Base-by-base conservation (phyloP, 2,113 vertebrate genomes). In the Gymnocephalus cernua region DNA sequence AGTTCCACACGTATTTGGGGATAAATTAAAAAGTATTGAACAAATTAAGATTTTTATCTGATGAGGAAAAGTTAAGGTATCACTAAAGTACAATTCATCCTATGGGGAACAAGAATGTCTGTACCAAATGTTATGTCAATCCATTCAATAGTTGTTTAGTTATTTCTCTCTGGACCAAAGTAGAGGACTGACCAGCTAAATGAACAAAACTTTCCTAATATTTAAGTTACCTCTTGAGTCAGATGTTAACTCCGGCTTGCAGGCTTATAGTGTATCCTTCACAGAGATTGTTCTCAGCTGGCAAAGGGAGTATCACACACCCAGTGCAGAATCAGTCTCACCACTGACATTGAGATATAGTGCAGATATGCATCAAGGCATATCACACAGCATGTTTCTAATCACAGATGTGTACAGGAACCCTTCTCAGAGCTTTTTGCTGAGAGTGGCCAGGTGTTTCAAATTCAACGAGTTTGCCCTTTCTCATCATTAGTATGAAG, bases 401-500 rank as follows among this genome's bases (percentile, higher is more conserved):
- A 35, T 85, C 63, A 81, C 53, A 74, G 50, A 67, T 68, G 45
- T 38, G 70, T 32, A 57, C 44, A 57, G 58, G 3, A 53, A 71
- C 14, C 25, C 4, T 41, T 62, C 74, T 53, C 59, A 50, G 51
- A 68, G 50, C 11, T 56, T 53, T 38, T 41, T 32, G 67, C 13
- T 71, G 53, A 88, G 58, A 72, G 35, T 44, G 9, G 5, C 58
- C 91, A 87, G 80, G 50, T 91, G 88, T 85, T 91, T 89, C 27
- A 13, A 35, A 74, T 90, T 81, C 59, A 56, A 21, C 18, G 0
- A 19, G 44, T 70, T 70, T 77, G 38, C 35, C 11, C 27, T 82
- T 73, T 79, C 19, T 47, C 82, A 83, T 90, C 71, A 77, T 92
- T 89, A 91, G 84, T 54, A 48, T 68, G 84, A 92, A 51, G 51